Percentiles rank a stretch among this genome's conserved stretches.
These are phyloP conservation scores for Hemicentrotus pulcherrimus DNA, from an alignment of 35 echinoderm and acorn worm species.

Conservation along the genomic window DNA sequence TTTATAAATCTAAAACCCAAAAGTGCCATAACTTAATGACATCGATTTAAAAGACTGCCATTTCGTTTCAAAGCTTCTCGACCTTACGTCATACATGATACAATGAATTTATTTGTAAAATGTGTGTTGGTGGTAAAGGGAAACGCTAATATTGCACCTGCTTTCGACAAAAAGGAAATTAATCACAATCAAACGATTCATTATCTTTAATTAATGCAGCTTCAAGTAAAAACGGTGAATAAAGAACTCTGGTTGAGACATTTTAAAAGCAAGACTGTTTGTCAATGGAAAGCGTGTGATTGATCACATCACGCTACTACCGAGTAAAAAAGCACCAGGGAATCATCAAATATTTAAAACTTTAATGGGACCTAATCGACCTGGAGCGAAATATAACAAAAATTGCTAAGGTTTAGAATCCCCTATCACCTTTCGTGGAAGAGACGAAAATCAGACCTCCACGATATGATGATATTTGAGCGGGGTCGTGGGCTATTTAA, in stretches of 20 bases:
- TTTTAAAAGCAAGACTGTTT: neutral
- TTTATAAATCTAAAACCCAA: neutral
- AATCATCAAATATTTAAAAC: neutral
- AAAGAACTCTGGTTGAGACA: neutral
- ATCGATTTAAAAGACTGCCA: neutral
- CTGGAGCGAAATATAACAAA: neutral
- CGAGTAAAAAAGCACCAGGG: neutral
- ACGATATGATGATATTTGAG: too few species aligned
- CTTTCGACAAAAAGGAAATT: neutral
- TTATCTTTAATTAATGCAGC: neutral
- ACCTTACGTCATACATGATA: neutral
- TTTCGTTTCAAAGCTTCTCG: neutral
- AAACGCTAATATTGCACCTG: neutral
- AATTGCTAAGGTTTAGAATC: neutral
- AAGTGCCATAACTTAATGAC: neutral
- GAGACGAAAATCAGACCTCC: too few species aligned
- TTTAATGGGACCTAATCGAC: neutral
- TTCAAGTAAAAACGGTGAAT: neutral
- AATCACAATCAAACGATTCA: neutral
- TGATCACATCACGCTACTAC: neutral
- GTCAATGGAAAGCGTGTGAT: neutral
- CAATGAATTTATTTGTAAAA: neutral
- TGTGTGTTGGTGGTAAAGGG: neutral
- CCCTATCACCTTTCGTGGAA: neutral
- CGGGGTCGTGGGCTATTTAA: too few species aligned